Base-by-base conservation (phyloP, 2,888 invertebrate genomes). In the Agriopis marginaria region DNA sequence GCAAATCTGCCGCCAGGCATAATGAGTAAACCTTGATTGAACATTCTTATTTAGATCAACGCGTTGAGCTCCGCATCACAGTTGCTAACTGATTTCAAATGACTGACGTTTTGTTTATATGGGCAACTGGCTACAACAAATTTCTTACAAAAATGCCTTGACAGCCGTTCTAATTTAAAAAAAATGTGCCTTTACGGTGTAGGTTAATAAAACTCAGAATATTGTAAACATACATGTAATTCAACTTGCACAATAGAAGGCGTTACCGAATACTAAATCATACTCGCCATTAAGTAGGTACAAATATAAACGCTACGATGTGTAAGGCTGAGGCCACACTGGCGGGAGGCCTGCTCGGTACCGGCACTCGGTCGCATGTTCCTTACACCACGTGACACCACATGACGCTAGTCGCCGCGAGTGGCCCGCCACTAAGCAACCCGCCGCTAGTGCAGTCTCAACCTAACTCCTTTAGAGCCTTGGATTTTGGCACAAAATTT, bases 221-320 rank as follows among this genome's bases (percentile, higher is more conserved):
- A 12, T 63, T 74, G 72, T 74, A 77, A 75, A 77, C 75, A 71
- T 72, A 74, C 75, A 70, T 78, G 64, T 78, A 75, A 64, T 76
- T 68, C 63, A 72, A 68, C 65, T 69, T 71, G 71, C 77, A 73
- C 71, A 75, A 70, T 70, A 74, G 42, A 73, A 71, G 73, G 70
- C 71, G 51, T 68, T 68, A 63, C 54, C 23, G 63, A 69, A 68
- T 72, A 70, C 68, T 70, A 71, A 70, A 51, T 49, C 63, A 49
- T 64, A 66, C 39, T 65, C 54, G 61, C 58, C 32, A 40, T 56
- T 66, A 14, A 40, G 17, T 71, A 73, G 65, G 64, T 68, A 66
- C 66, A 60, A 61, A 62, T 74, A 64, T 68, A 75, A 74, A 75
- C 66, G 68, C 66, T 74, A 76, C 70, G n/a, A 47, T 63, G 53